These are phyloP conservation scores for Phalera bucephala DNA, from an alignment of 2,888 invertebrate genomes.

Conservation along the genomic window DNA sequence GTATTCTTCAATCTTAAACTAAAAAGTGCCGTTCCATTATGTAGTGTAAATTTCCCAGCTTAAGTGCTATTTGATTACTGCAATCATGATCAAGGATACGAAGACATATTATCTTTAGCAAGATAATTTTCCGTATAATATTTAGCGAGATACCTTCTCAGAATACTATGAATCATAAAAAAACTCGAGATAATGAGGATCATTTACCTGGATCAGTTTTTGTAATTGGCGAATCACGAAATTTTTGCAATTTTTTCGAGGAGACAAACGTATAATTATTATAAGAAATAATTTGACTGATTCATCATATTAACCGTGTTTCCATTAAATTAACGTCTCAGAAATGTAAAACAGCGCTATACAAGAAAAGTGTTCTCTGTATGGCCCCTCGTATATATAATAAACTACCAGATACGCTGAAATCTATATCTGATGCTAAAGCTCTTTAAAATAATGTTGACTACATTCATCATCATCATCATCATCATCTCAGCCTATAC, in stretches of 20 bases:
- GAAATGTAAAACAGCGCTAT: too few relatives aligned
- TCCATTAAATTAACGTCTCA: too few relatives aligned
- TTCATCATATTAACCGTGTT: not conserved
- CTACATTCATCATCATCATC: too few relatives aligned
- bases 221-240: slow-evolving; percentile 16
- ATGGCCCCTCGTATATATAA: too few relatives aligned
- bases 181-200: slow-evolving; percentile 19
- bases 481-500: too few relatives aligned
- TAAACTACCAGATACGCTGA: too few relatives aligned
- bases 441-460: too few relatives aligned
- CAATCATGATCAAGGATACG: slow-evolving; percentile 9
- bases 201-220: slow-evolving; percentile 19
- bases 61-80: slow-evolving; percentile 34
- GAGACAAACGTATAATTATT: not conserved
- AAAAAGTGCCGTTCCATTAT: too few relatives aligned
- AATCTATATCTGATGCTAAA: too few relatives aligned
- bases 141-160: slow-evolving; percentile 18
- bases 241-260: not conserved
- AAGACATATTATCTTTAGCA: slow-evolving; percentile 26
- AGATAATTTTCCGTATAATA: slow-evolving; percentile 24
- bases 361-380: too few relatives aligned
- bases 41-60: slow-evolving; percentile 11
- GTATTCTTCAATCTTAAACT: too few relatives aligned
- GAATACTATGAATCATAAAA: slow-evolving; percentile 31
- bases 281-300: too few relatives aligned